These are phyloP conservation scores for Argyrosomus japonicus DNA, from an alignment of 2,113 vertebrate genomes.

Conservation along the genomic window DNA sequence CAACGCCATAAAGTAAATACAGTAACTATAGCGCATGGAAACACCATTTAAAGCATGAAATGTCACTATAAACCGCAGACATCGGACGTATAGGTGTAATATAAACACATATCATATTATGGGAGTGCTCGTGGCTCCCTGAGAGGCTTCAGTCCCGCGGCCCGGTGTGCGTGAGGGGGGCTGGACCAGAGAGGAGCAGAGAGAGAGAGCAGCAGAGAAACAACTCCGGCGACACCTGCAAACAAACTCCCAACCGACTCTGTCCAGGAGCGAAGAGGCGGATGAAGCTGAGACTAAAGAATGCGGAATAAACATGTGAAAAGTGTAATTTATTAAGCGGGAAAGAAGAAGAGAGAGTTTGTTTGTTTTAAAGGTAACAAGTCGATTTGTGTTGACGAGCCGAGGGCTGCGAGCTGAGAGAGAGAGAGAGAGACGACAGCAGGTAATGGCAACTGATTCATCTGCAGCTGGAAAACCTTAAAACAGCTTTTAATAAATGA, in stretches of 20 bases:
- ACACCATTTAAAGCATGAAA: neutral
- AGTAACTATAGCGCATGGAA: neutral
- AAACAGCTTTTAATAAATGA: neutral
- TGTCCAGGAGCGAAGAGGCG: neutral
- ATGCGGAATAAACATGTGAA: neutral
- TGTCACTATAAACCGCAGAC: neutral
- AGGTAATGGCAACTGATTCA: slow-evolving; percentile 60
- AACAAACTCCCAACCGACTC: slow-evolving; percentile 19
- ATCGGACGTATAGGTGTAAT: neutral
- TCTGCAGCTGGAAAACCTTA: neutral
- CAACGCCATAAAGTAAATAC: too few relatives aligned
- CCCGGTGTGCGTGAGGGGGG: slow-evolving; percentile 22
- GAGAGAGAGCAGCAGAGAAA: neutral
- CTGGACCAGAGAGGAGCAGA: slow-evolving; percentile 21
- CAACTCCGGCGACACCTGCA: slow-evolving; percentile 66
- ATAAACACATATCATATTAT: neutral
- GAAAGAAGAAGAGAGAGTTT: neutral
- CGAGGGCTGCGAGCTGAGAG: neutral
- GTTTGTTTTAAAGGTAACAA: neutral
- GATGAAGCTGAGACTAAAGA: neutral
- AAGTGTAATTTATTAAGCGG: neutral
- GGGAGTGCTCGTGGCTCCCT: neutral
- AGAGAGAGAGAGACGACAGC: slow-evolving; percentile 27
- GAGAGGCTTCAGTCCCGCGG: neutral
- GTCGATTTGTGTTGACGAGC: neutral